These are phyloP conservation scores for Pterocles gutturalis DNA, from an alignment of 2,113 vertebrate species.

Conservation along the genomic window DNA sequence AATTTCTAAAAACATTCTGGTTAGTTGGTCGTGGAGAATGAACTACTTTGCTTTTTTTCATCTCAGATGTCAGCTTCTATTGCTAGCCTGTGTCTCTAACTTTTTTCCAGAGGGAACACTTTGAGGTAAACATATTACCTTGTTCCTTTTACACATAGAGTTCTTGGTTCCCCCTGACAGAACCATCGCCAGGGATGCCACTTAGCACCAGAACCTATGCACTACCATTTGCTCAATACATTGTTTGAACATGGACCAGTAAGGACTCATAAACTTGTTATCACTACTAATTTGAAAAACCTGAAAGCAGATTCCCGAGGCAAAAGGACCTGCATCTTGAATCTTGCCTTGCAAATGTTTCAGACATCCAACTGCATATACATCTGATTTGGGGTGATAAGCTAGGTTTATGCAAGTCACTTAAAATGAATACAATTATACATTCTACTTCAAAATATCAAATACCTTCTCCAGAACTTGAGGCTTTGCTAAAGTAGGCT, in stretches of 20 bases:
- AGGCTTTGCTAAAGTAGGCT: neutral
- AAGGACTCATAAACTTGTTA: neutral
- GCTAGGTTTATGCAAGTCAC: neutral
- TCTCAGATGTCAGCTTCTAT: neutral
- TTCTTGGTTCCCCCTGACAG: neutral
- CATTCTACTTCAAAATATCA: neutral
- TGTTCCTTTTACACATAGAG: neutral
- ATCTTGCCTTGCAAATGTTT: neutral
- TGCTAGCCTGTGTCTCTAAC: neutral
- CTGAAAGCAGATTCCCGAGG: neutral
- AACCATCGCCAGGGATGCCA: neutral
- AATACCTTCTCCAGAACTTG: neutral
- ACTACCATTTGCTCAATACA: neutral
- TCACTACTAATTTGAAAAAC: neutral
- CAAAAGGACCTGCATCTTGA: neutral
- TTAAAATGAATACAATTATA: neutral
- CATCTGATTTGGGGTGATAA: neutral
- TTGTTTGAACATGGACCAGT: neutral
- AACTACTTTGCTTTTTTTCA: neutral
- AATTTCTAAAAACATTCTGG: neutral
- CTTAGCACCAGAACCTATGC: neutral
- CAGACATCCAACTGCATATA: neutral
- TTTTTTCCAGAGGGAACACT: neutral
- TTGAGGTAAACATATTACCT: neutral
- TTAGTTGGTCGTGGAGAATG: rapidly evolving